A percentile compares a stretch with the other conserved stretches of the same genome.
Conservation (phyloP, 2,888 invertebrate species). For the Chloromyia formosa region DNA sequence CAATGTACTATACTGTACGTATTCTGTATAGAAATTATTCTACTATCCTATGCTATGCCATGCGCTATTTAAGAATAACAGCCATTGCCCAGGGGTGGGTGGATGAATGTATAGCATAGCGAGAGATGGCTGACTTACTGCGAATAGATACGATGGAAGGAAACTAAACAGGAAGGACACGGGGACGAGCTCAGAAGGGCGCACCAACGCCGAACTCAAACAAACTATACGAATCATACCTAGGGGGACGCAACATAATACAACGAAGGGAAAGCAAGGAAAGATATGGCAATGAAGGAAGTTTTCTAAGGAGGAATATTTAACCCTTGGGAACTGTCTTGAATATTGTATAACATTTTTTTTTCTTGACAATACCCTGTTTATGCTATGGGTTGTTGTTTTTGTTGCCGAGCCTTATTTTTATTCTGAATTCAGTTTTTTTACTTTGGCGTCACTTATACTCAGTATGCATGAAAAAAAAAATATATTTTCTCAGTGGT, state of each 20-base stretch:
- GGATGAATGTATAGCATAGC: background rate
- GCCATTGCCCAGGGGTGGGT: constrained; percentile 14
- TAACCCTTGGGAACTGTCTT: constrained; percentile 45
- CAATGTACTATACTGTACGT: constrained; percentile 10
- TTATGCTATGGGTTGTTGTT: no score
- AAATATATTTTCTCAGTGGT: no score
- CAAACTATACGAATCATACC: background rate
- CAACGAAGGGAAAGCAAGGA: background rate
- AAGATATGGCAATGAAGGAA: constrained; percentile 4
- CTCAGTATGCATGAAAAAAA: no score
- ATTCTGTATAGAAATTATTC: constrained; percentile 26
- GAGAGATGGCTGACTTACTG: no score
- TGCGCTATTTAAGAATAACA: constrained; percentile 43
- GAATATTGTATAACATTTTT: constrained; percentile 40
- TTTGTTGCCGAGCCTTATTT: no score
- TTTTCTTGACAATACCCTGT: background rate
- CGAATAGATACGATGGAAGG: background rate
- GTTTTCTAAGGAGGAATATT: constrained; percentile 34
- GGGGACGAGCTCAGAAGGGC: no score
- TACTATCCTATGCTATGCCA: constrained; percentile 28
- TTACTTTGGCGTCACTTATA: no score
- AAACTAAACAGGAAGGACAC: constrained; percentile 8
- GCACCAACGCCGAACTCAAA: no score
- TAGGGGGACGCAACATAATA: background rate
- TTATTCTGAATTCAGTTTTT: no score